Conservation (phyloP, 2,113 vertebrate species). For the Cyrtonyx montezumae region DNA sequence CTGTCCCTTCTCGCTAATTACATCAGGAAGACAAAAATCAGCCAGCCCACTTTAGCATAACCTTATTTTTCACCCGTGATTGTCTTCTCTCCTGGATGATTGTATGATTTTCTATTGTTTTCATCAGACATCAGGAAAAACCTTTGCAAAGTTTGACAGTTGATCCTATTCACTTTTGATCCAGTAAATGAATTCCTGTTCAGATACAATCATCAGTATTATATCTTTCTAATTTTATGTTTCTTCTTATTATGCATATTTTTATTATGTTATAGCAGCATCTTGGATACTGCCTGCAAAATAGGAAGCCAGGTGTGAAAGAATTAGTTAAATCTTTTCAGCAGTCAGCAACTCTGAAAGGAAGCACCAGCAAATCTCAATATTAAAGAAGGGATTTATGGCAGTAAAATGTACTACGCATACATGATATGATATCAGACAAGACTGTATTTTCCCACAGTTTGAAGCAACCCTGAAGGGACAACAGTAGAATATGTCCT, state of each 20-base stretch:
- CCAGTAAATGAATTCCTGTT: not conserved
- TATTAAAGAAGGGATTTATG: not conserved
- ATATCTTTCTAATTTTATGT: not conserved
- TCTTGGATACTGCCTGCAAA: not conserved
- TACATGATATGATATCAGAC: not conserved
- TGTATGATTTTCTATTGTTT: not conserved
- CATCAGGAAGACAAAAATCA: not conserved
- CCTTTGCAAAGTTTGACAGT: not conserved
- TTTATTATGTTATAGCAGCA: not conserved
- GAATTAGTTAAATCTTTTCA: not conserved
- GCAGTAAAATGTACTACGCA: not conserved
- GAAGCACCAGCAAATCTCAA: not conserved
- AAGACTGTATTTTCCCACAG: not conserved
- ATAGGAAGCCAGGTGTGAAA: not conserved
- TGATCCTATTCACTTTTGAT: not conserved
- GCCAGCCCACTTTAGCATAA: not conserved
- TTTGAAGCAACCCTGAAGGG: not conserved
- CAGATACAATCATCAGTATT: not conserved
- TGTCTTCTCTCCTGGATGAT: not conserved
- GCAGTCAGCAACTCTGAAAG: not conserved
- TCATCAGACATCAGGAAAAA: not conserved
- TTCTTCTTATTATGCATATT: not conserved
- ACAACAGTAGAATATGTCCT: not conserved
- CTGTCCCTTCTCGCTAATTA: not conserved
- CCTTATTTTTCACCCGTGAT: not conserved